These are phyloP conservation scores for Callaeas wilsoni DNA, from an alignment of 2,113 vertebrate species.

Conservation along the genomic window DNA sequence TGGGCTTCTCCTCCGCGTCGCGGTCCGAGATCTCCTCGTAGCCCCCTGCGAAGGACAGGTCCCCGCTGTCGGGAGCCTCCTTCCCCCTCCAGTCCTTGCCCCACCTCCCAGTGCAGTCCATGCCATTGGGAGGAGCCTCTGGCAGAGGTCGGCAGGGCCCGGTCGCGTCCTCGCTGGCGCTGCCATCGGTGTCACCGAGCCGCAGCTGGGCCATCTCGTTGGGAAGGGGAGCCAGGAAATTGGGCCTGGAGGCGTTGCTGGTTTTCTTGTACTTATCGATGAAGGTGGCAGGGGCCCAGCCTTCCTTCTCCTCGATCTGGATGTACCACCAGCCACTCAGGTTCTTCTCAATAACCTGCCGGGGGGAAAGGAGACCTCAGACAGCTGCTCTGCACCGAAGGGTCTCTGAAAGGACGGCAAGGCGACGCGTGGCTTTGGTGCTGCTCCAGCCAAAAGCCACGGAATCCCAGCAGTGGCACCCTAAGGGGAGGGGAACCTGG, in stretches of 20 bases:
- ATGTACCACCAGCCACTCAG: slow-evolving; percentile 98
- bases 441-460: neutral
- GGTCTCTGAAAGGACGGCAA: neutral
- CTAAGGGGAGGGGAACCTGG: neutral
- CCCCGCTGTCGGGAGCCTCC: slow-evolving; percentile 64
- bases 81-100: slow-evolving; percentile 88
- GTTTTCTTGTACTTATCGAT: slow-evolving; percentile 99
- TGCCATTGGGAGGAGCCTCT: slow-evolving; percentile 77
- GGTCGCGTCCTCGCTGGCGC: slow-evolving; percentile 54
- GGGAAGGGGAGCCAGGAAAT: slow-evolving; percentile 90
- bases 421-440: neutral
- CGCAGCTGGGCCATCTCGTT: slow-evolving; percentile 86
- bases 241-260: slow-evolving; percentile 87
- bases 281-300: slow-evolving; percentile 94
- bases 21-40: slow-evolving; percentile 74
- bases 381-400: neutral
- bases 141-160: slow-evolving; percentile 87
- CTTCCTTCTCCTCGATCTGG: slow-evolving; percentile 96
- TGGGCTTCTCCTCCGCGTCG: slow-evolving; percentile 87
- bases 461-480: neutral
- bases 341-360: slow-evolving; percentile 96
- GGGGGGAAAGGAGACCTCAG: neutral
- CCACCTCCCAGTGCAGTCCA: slow-evolving; percentile 75
- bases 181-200: slow-evolving; percentile 69
- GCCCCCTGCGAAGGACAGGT: slow-evolving; percentile 35